A percentile compares a stretch with the other conserved stretches of the same genome.
Conservation (phyloP, 2,113 vertebrate genomes). For the Lycocorax pyrrhopterus region DNA sequence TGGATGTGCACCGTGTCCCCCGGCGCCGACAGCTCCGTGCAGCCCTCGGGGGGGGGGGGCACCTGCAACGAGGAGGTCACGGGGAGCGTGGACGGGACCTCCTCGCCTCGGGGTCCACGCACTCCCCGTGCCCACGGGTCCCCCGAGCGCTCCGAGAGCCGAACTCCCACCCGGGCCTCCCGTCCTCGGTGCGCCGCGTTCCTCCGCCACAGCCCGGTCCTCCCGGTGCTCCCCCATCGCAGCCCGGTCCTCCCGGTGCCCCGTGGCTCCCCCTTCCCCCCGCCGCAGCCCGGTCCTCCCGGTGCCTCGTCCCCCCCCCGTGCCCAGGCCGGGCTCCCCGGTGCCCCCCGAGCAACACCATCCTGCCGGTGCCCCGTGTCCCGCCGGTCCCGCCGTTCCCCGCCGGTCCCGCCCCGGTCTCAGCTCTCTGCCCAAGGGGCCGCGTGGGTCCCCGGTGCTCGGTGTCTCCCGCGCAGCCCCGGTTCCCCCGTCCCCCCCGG, state of each 20-base stretch:
- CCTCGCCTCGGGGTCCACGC: neutral
- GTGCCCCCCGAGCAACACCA: neutral
- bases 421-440: neutral
- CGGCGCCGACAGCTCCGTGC: conserved; percentile 74
- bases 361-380: neutral
- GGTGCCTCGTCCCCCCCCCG: too few species aligned
- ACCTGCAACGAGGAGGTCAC: conserved; percentile 25
- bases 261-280: neutral
- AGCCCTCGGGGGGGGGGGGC: conserved; percentile 72
- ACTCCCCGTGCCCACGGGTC: neutral
- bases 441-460: neutral
- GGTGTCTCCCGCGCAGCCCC: neutral
- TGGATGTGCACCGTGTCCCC: conserved; percentile 91
- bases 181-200: neutral
- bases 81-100: neutral
- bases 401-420: neutral
- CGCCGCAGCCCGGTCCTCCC: neutral
- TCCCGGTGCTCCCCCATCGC: neutral
- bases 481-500: neutral
- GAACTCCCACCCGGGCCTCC: too few species aligned
- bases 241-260: neutral
- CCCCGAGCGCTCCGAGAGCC: neutral
- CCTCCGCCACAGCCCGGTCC: neutral
- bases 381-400: neutral
- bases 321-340: neutral